A percentile compares a stretch with the other conserved stretches of the same genome.
These are phyloP conservation scores for Rhyzopertha dominica DNA, from an alignment of 1,140 invertebrate species.

Conservation along the genomic window DNA sequence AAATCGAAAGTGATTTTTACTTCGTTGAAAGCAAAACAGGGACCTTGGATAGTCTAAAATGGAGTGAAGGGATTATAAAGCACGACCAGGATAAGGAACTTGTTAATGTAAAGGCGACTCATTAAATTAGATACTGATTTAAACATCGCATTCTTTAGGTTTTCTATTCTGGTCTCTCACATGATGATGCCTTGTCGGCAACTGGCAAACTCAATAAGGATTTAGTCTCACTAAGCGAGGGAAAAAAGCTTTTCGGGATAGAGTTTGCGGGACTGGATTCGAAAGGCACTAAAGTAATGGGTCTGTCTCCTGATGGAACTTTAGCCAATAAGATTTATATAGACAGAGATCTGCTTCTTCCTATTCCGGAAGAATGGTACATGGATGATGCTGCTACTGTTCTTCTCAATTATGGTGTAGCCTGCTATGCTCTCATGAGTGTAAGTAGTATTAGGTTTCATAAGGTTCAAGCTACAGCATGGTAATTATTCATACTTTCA, in stretches of 20 bases:
- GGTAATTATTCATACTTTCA: too few relatives aligned
- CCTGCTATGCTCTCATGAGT: conserved; percentile 69
- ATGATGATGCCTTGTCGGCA: conserved; percentile 73
- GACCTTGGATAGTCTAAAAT: too few relatives aligned
- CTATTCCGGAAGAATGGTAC: conserved; percentile 75
- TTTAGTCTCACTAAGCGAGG: too few relatives aligned
- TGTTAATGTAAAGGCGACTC: conserved; percentile 14
- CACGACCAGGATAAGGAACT: conserved; percentile 3
- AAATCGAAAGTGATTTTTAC: too few relatives aligned
- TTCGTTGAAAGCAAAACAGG: too few relatives aligned
- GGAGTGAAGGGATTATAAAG: too few relatives aligned
- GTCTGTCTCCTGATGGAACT: conserved; percentile 55
- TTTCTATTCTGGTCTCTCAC: conserved; percentile 66
- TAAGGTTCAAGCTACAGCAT: too few relatives aligned
- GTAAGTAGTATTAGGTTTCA: too few relatives aligned
- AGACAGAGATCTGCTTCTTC: conserved; percentile 63
- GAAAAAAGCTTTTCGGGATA: too few relatives aligned
- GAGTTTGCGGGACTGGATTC: conserved; percentile 12
- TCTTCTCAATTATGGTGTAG: conserved; percentile 80
- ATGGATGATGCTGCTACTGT: conserved; percentile 84
- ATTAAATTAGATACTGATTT: too few relatives aligned
- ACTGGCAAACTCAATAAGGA: conserved; percentile 67
- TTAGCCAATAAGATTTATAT: conserved; percentile 57
- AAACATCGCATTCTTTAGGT: conserved; percentile 44
- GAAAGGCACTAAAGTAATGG: conserved; percentile 67